Evolutionary conservation across 1,140 invertebrate genomes (phyloP), one percentile per base, ranked within the genome.

Genomic region (Bombus terrestris): DNA sequence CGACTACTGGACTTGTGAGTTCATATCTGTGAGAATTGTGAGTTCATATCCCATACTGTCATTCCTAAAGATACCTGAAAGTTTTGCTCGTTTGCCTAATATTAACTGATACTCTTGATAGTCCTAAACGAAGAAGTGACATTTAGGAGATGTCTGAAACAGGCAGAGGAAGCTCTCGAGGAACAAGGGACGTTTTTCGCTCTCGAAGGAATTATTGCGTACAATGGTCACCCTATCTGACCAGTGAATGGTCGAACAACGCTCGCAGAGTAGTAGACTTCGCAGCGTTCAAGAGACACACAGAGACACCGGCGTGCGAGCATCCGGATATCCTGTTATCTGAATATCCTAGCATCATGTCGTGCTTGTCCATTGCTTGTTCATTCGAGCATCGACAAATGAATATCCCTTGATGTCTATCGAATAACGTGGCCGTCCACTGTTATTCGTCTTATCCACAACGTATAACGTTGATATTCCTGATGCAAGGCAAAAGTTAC

Each of bases 171-270:
- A 15, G 22, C 35, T 59, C 18, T 39, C 25, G 78, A 86, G 57
- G 78, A 43, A 62, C 35, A 69, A 76, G 69, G 53, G 79, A 77
- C 69, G 83, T 89, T 89, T 88, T 89, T 82, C 59, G 72, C 76
- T 79, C 79, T 86, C 79, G 28, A 86, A 86, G 87, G 84, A 89
- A 89, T 89, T 89, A 89, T 86, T 37, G 76, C 78, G 15, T 76
- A 83, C 64, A 86, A 86, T 89, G 71, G 28, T 22, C 43, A 64
- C 41, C 39, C 88, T 79, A 68, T 85, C 75, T 74, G 57, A 28
- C 53, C 69, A 47, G 22, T 32, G 77, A 82, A 86, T 73, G 77
- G 78, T 57, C n/a, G 57, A 78, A 72, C 43, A 66, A 72, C 37
- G 35, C 39, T 66, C 22, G 77, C 12, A 59, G 41, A 73, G 37